phyloP scores from a whole-genome alignment of 2,113 vertebrate genomes.

The Thinocorus orbignyianus region DNA sequence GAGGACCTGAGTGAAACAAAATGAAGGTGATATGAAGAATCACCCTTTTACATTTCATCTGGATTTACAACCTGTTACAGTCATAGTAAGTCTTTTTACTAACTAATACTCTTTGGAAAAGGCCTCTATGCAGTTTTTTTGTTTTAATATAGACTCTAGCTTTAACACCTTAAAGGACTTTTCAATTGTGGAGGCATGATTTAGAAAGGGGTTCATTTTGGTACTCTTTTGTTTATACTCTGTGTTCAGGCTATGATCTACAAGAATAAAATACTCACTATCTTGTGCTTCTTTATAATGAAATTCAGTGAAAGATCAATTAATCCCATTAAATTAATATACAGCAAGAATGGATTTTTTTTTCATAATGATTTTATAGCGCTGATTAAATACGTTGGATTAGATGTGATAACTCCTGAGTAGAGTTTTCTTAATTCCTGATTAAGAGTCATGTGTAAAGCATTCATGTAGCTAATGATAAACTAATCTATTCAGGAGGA shows the following conservation, averaged over 20 bases:
- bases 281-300: not conserved
- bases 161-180: not conserved
- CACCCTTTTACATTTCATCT: not conserved
- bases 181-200: not conserved
- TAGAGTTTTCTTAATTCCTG: slow-evolving; percentile 2
- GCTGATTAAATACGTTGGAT: not conserved
- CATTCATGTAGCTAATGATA: slow-evolving; percentile 5
- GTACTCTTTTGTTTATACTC: not conserved
- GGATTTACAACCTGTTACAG: not conserved
- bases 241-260: not conserved
- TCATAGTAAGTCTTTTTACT: not conserved
- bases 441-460: slow-evolving; percentile 2
- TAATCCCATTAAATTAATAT: not conserved
- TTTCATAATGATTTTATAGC: not conserved
- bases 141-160: not conserved
- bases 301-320: not conserved
- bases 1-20: not conserved
- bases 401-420: not conserved
- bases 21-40: not conserved
- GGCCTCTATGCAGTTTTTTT: not conserved
- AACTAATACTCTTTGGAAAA: not conserved
- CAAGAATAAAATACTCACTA: not conserved
- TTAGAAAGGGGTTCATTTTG: not conserved
- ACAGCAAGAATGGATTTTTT: not conserved
- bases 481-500: slow-evolving; percentile 47